Evolutionary conservation across 2,888 invertebrate species (phyloP), one percentile per base, ranked within the genome.

Genomic region (Lasioglossum pauxillum): DNA sequence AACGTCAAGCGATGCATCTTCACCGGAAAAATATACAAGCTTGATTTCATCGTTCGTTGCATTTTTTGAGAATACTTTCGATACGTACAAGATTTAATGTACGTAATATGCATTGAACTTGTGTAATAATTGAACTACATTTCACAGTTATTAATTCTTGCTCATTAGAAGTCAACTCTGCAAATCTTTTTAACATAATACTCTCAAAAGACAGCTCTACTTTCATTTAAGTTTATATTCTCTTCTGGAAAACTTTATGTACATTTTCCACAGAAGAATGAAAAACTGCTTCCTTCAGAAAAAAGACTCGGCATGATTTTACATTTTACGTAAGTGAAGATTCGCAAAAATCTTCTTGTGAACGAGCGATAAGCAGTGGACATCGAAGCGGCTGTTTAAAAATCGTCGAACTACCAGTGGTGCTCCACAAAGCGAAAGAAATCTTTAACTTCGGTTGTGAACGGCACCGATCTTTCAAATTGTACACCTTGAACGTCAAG

Each of bases 371-470:
- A 67, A 67, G 35, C 67, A 23, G 16, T 64, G 4, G 27, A 67
- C 67, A 67, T 38, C 23, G 19, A 49, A 53, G 31, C n/a, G n/a
- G 53, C 23, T 53, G 53, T 23, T 53, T 0, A n/a, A 57, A 4
- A 57, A n/a, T 57, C 10, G 12, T 3, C 57, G 23, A n/a, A 75
- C 85, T 46, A 75, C 73, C 79, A 79, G 76, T 76, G 83, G 79
- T 72, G 76, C 78, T 23, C 64, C 27, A 7, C 10, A 16, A 75
- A 53, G n/a, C n/a, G n/a, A n/a, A n/a, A n/a, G n/a, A n/a, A n/a
- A n/a, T n/a, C n/a, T n/a, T n/a, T n/a, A n/a, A n/a, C n/a, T n/a
- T n/a, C n/a, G n/a, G n/a, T n/a, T n/a, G n/a, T n/a, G n/a, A n/a
- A n/a, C n/a, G n/a, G n/a, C n/a, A n/a, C n/a, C n/a, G n/a, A n/a